Evolutionary conservation across 2,888 invertebrate genomes (phyloP).

Genomic region (Sarcophaga caerulescens): DNA sequence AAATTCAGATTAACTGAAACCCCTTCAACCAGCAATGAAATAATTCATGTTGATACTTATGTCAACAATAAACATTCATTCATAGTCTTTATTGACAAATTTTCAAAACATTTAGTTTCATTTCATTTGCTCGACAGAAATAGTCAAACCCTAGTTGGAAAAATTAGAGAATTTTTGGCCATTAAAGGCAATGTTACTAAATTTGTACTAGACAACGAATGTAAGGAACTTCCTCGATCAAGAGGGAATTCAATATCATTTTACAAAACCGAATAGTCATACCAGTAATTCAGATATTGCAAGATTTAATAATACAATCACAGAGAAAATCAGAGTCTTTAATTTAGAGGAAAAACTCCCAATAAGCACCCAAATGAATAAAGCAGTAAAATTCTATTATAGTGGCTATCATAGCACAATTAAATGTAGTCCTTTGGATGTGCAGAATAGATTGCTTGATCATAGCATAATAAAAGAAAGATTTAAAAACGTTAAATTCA

Average conservation of each 20-base stretch:
- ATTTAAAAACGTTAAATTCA: too few relatives aligned
- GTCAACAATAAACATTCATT: conserved; percentile 27
- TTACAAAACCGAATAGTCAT: conserved; percentile 10
- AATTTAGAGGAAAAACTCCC: conserved; percentile 12
- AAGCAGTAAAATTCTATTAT: conserved; percentile 20
- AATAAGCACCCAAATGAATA: conserved; percentile 16
- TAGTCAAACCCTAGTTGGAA: conserved; percentile 17
- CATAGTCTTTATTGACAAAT: conserved; percentile 31
- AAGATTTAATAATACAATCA: conserved; percentile 4
- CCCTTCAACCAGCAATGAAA: conserved; percentile 10
- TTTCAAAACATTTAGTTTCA: conserved; percentile 13
- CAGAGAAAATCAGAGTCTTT: conserved; percentile 10
- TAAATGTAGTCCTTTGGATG: conserved; percentile 9
- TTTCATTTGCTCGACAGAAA: conserved; percentile 34
- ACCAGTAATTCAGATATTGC: conserved; percentile 8
- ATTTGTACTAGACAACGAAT: conserved; percentile 23
- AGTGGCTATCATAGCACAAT: conserved; percentile 11
- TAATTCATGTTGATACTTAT: conserved; percentile 28
- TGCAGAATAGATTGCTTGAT: conserved; percentile 20
- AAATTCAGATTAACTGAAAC: neutral
- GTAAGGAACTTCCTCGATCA: neutral
- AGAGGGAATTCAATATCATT: conserved; percentile 6
- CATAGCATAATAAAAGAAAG: conserved; percentile 3
- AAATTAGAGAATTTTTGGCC: conserved; percentile 20
- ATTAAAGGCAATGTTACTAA: conserved; percentile 11